Conservation (phyloP, 2,113 vertebrate genomes). For the Chaenogobius annularis region DNA sequence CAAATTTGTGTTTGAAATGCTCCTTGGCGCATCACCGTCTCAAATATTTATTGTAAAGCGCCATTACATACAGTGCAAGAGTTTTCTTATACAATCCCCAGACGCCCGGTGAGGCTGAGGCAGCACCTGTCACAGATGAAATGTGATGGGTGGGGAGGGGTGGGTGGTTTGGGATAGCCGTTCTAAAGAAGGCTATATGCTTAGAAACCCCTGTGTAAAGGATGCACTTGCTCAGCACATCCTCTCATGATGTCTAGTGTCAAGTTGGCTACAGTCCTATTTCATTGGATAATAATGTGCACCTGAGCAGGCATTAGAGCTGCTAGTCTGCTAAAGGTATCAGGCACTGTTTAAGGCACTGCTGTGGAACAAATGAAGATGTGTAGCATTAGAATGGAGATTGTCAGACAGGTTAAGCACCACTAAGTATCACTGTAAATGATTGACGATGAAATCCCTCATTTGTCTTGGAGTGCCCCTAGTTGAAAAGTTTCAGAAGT, state of each 20-base stretch:
- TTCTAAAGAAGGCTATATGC: constrained; percentile 12
- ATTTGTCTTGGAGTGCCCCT: no score
- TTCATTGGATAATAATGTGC: constrained; percentile 27
- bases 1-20: constrained; percentile 22
- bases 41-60: constrained; percentile 42
- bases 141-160: constrained; percentile 37
- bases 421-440: background rate
- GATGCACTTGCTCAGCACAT: constrained; percentile 11
- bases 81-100: constrained; percentile 35
- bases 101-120: constrained; percentile 31
- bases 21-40: constrained; percentile 11
- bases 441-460: no score
- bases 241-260: constrained; percentile 5
- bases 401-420: background rate
- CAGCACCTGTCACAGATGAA: constrained; percentile 51
- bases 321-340: background rate
- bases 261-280: background rate
- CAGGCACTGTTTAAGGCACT: background rate
- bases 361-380: background rate
- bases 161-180: constrained; percentile 23
- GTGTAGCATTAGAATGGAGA: background rate
- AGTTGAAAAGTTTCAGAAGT: no score
- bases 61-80: constrained; percentile 28
- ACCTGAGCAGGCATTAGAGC: constrained; percentile 5
- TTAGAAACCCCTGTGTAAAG: constrained; percentile 16